A percentile compares a stretch with the other conserved stretches of the same genome.
These are phyloP conservation scores for Cephonodes hylas DNA, from an alignment of 2,888 invertebrate species.

Conservation along the genomic window DNA sequence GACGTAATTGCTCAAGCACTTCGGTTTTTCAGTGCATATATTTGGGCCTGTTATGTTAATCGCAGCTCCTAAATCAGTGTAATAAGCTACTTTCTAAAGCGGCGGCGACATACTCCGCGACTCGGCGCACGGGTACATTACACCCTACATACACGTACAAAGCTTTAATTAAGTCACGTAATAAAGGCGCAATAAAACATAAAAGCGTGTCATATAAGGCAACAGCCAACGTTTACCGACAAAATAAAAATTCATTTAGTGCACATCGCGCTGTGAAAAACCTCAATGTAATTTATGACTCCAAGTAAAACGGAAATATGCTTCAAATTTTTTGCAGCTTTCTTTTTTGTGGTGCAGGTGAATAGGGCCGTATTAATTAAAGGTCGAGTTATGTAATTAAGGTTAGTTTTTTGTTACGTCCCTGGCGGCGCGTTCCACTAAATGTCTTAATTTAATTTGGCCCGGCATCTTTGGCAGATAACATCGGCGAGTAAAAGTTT, in stretches of 20 bases:
- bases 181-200: conserved; percentile 7
- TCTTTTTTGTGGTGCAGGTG: neutral
- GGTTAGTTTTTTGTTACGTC: neutral
- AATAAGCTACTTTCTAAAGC: neutral
- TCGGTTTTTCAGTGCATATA: neutral
- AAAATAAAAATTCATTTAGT: conserved; percentile 7
- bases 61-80: neutral
- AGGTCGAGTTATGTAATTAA: neutral
- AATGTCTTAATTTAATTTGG: conserved; percentile 15
- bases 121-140: neutral
- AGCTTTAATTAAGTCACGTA: conserved; percentile 9
- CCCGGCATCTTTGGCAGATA: conserved; percentile 13
- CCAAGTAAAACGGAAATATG: neutral
- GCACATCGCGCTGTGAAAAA: neutral
- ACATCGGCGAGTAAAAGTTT: conserved; percentile 11
- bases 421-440: neutral
- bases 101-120: neutral
- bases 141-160: neutral
- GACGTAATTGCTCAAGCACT: too few relatives aligned
- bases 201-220: conserved; percentile 4
- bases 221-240: neutral
- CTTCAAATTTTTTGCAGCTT: neutral
- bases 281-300: neutral
- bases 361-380: neutral
- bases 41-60: neutral